These are phyloP conservation scores for Fukomys damarensis DNA, from an alignment of 2,113 vertebrate species.

Conservation along the genomic window DNA sequence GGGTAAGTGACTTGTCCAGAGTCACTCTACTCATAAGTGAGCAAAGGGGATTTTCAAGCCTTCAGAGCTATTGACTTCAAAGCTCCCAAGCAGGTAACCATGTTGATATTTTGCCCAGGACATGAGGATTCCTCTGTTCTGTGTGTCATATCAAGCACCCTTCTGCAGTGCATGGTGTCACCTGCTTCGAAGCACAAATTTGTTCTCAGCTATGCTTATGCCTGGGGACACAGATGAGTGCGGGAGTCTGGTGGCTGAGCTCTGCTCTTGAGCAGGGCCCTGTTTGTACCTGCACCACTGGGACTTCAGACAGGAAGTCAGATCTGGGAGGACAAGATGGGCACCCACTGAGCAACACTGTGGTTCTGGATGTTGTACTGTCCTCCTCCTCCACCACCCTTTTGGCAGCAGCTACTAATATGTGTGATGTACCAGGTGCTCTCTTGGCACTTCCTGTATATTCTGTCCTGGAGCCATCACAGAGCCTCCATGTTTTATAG, in stretches of 20 bases:
- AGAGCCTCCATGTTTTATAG: neutral
- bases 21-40: neutral
- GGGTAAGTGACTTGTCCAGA: neutral
- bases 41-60: neutral
- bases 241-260: neutral
- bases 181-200: neutral
- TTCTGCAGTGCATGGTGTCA: neutral
- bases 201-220: neutral
- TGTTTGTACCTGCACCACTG: neutral
- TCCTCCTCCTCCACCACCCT: neutral
- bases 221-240: neutral
- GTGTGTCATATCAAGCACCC: neutral
- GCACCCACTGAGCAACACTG: neutral
- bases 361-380: rapidly evolving
- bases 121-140: neutral
- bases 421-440: too few species aligned
- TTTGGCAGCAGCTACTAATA: rapidly evolving
- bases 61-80: too few species aligned
- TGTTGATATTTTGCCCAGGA: neutral
- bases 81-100: neutral
- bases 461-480: rapidly evolving
- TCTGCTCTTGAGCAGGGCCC: rapidly evolving
- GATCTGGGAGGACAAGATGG: neutral
- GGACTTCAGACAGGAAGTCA: neutral
- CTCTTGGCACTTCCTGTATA: rapidly evolving